Conservation (phyloP, 2,797 vertebrate genomes). For the Buceros bicornis region DNA sequence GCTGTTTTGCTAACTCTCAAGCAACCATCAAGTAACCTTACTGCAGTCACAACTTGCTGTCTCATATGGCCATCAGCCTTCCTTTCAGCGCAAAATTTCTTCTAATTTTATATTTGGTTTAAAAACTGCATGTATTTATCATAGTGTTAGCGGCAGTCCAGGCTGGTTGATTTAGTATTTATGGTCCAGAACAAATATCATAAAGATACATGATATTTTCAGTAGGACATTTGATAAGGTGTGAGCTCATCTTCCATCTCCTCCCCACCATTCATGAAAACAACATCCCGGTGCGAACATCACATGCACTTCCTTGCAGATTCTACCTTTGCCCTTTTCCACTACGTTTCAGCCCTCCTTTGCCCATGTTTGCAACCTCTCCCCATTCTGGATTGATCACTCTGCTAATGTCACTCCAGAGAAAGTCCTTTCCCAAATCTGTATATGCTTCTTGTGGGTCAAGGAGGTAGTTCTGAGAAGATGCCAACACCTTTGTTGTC, state of each 20-base stretch:
- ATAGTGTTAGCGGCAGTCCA: not conserved
- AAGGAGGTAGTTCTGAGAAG: not conserved
- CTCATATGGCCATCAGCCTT: not conserved
- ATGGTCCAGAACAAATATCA: not conserved
- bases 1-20: not conserved
- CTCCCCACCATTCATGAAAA: not conserved
- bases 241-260: not conserved
- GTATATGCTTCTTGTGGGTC: not conserved
- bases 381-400: not conserved
- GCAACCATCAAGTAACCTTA: not conserved
- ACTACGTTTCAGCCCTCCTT: not conserved
- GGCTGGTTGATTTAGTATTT: not conserved
- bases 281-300: not conserved
- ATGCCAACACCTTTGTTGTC: not conserved
- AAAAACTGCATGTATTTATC: not conserved
- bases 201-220: not conserved
- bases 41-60: not conserved
- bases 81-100: not conserved
- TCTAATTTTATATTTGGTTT: not conserved
- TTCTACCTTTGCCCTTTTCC: not conserved
- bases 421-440: not conserved
- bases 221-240: not conserved
- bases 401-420: not conserved
- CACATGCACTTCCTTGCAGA: not conserved
- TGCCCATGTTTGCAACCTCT: not conserved